Base-by-base conservation (phyloP, 2,888 invertebrate species). In the Ormyrus thymus region DNA sequence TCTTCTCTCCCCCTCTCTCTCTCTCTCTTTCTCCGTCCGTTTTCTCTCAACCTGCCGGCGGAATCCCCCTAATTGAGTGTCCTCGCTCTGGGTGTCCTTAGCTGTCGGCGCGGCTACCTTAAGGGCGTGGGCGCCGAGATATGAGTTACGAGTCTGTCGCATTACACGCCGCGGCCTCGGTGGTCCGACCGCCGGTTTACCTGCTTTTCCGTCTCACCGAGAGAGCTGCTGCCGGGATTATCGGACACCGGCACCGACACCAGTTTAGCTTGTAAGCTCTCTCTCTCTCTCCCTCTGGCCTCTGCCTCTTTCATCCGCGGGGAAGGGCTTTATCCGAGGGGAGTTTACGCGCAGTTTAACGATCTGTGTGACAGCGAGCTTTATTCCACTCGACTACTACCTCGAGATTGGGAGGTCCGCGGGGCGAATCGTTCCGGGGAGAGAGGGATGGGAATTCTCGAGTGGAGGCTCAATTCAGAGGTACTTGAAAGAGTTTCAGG, bases 121-220 rank as follows among this genome's bases (percentile, higher is more conserved):
- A 80, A 80, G 86, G 87, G 87, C 88, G 89, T 89, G 87, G 89
- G 89, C 88, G 89, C 85, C 83, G 55, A 48, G 88, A 89, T 89
- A 89, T 89, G 89, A 89, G 87, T 89, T 89, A 89, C 89, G 89
- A 86, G 87, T 88, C 87, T 86, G 87, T 87, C 87, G 89, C 88
- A 88, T 88, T 89, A 89, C 87, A 87, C 86, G 84, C 85, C 83
- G 79, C 86, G 83, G 84, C 83, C 84, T 83, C 81, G 87, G 88
- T 88, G 89, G 88, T 87, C n/a, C 15, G 43, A n/a, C 45, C 45
- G 45, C 76, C 65, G 55, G 50, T 79, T 79, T 72, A 72, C 79
- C 72, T 72, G 75, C 68, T 72, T 68, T 51, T 48, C 61, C 73
- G 72, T 29, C 29, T 29, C 29, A 3, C 4, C 29, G 29, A 29